A percentile compares a stretch with the other conserved stretches of the same genome.
These are phyloP conservation scores for Epizoanthus rinbou DNA, from an alignment of 92 coral and sea anemone genomes.

Conservation along the genomic window DNA sequence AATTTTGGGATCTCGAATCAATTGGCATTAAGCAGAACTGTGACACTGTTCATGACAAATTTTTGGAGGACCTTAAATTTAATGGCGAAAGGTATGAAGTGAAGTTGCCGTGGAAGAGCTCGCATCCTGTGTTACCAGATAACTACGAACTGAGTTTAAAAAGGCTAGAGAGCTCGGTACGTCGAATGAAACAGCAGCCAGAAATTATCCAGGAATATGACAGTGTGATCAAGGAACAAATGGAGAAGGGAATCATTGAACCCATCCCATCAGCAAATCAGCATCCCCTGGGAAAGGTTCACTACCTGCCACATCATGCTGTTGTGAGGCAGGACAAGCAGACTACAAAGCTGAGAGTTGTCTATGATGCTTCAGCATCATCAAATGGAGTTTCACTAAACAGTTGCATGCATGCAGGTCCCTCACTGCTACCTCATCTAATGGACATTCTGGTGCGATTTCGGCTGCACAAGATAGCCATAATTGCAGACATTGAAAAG, in stretches of 20 bases:
- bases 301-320: constrained; percentile 24
- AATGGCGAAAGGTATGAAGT: constrained; percentile 27
- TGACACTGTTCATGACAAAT: constrained; percentile 34
- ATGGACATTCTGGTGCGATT: constrained; percentile 29
- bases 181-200: constrained; percentile 10
- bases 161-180: background rate
- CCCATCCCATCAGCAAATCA: constrained; percentile 18
- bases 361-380: constrained; percentile 35
- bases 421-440: constrained; percentile 27
- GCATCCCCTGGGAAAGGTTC: constrained; percentile 5
- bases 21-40: constrained; percentile 11
- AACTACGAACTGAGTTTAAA: background rate
- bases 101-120: constrained; percentile 10
- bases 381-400: constrained; percentile 16
- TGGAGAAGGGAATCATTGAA: constrained; percentile 9
- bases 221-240: constrained; percentile 30
- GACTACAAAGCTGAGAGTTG: constrained; percentile 4
- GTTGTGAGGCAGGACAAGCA: constrained; percentile 13
- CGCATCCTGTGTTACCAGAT: constrained; percentile 24
- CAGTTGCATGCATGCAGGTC: constrained; percentile 25
- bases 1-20: constrained; percentile 27
- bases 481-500: constrained; percentile 10
- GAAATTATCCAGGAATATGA: background rate
- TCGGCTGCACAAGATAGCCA: constrained; percentile 36
- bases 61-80: constrained; percentile 19